A percentile compares a stretch with the other conserved stretches of the same genome.
Conservation (phyloP, 1,140 invertebrate genomes). For the Bactericera cockerelli region DNA sequence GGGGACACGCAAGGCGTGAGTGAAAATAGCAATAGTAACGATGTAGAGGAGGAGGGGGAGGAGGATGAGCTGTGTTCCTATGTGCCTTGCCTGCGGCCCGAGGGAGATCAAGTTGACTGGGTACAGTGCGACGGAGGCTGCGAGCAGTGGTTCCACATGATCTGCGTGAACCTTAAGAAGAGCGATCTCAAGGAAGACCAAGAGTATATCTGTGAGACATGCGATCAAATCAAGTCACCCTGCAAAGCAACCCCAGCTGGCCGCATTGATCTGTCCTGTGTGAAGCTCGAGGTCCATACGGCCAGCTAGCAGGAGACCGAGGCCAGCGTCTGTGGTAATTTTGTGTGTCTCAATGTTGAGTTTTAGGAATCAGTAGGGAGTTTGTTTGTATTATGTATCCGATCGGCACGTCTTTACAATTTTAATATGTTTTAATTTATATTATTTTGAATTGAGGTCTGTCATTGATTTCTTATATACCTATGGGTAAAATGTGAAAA, state of each 20-base stretch:
- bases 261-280: conserved; percentile 13
- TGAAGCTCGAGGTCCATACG: neutral
- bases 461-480: no score
- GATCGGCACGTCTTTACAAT: no score
- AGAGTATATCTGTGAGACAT: conserved; percentile 66
- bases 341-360: no score
- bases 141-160: conserved; percentile 91
- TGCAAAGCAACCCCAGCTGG: no score
- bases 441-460: no score
- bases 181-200: conserved; percentile 74
- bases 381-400: no score
- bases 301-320: neutral
- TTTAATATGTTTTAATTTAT: no score
- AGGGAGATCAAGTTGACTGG: conserved; percentile 82
- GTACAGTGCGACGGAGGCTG: conserved; percentile 91
- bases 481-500: no score
- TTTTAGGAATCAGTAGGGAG: no score
- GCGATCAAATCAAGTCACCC: conserved; percentile 24
- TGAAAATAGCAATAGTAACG: conserved; percentile 23
- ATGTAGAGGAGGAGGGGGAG: conserved; percentile 38
- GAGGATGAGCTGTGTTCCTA: conserved; percentile 76
- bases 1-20: conserved; percentile 26
- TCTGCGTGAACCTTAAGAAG: conserved; percentile 75
- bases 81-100: conserved; percentile 56
- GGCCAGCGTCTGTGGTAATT: no score